phyloP scores from a whole-genome alignment of 2,113 vertebrate genomes.

The Clupea harengus region DNA sequence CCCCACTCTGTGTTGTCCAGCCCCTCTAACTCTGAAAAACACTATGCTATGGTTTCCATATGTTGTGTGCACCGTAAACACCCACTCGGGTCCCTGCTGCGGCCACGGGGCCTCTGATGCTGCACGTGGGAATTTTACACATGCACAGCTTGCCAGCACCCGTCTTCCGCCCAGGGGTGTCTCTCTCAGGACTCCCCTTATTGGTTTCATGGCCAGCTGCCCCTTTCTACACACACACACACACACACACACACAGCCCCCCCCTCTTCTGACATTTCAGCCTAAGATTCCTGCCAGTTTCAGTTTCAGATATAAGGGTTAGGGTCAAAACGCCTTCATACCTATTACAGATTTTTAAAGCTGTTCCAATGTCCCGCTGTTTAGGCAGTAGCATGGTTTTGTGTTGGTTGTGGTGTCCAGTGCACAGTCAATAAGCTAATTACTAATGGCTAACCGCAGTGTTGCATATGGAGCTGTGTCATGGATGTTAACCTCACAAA shows the following conservation, averaged over 20 bases:
- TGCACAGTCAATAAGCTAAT: not conserved
- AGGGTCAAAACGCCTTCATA: no score
- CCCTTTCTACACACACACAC: conserved; percentile 18
- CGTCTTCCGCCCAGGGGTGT: not conserved
- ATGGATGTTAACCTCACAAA: not conserved
- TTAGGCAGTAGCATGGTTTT: not conserved
- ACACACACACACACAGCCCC: not conserved
- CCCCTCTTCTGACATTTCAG: not conserved
- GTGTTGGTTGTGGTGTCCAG: not conserved
- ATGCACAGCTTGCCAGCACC: not conserved
- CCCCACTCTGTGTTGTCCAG: not conserved
- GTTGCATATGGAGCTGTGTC: not conserved
- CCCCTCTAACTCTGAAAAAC: not conserved
- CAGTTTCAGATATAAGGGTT: not conserved
- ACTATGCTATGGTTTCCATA: conserved; percentile 32
- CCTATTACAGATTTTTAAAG: no score
- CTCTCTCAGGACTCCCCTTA: not conserved
- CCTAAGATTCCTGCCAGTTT: not conserved
- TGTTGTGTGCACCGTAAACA: conserved; percentile 11
- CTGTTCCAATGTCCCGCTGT: not conserved
- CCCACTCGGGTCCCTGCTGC: not conserved
- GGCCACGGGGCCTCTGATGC: not conserved
- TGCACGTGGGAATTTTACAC: not conserved
- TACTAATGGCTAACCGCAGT: not conserved
- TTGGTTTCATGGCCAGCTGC: not conserved